Evolutionary conservation across 2,113 vertebrate genomes (phyloP).

Genomic region (Esox niger): DNA sequence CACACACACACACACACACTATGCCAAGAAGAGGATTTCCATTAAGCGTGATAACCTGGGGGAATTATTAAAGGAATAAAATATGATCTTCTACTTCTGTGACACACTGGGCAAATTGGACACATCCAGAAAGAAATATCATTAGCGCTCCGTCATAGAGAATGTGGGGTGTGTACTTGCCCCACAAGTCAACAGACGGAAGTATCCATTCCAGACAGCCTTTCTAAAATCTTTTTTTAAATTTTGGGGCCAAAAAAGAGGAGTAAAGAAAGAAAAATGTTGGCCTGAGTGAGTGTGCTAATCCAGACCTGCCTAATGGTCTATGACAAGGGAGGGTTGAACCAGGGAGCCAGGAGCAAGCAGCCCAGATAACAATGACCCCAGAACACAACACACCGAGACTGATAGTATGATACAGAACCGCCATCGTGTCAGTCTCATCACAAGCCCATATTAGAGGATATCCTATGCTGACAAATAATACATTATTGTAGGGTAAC

Average conservation of each 20-base stretch:
- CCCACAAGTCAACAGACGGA: constrained; percentile 22
- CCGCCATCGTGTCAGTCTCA: neutral
- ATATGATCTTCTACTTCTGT: neutral
- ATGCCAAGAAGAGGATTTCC: neutral
- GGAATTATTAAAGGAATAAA: neutral
- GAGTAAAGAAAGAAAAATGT: constrained; percentile 21
- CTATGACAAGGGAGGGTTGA: neutral
- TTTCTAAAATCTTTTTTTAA: constrained; percentile 1
- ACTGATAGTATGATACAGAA: neutral
- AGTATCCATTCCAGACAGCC: constrained; percentile 21
- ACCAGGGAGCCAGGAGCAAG: constrained; percentile 3
- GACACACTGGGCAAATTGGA: neutral
- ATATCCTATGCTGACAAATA: neutral
- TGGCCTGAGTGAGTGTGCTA: constrained; percentile 22
- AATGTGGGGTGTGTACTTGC: constrained; percentile 33
- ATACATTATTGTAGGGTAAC: neutral
- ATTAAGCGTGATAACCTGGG: neutral
- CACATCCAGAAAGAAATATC: constrained; percentile 12
- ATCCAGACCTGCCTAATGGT: neutral
- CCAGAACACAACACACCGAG: neutral
- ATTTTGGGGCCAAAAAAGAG: constrained; percentile 17
- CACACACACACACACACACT: neutral
- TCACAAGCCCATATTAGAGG: neutral
- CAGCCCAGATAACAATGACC: neutral
- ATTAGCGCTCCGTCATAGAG: constrained; percentile 13